These are phyloP conservation scores for Myotis pilosus DNA, from an alignment of 2,797 vertebrate genomes.

Conservation along the genomic window DNA sequence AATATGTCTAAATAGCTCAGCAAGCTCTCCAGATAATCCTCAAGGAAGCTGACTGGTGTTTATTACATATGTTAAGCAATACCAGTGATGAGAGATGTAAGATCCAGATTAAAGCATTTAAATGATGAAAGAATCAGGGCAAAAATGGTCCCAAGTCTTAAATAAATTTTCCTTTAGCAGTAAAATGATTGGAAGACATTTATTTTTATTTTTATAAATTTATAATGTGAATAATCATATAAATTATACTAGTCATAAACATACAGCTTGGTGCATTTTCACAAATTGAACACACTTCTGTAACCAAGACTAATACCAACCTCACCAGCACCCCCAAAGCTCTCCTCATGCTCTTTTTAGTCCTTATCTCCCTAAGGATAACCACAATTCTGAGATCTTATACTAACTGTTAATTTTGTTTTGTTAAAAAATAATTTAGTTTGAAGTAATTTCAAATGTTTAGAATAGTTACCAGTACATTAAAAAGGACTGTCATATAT, in stretches of 20 bases:
- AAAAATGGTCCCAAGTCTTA: not conserved
- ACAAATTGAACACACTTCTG: not conserved
- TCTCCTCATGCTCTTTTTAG: fast-evolving
- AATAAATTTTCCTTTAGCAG: not conserved
- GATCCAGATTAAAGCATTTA: not conserved
- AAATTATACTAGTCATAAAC: not conserved
- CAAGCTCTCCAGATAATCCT: not conserved
- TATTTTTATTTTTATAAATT: not conserved
- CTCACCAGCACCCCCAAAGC: not conserved
- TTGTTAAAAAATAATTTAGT: not conserved
- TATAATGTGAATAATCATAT: not conserved
- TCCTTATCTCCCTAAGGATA: not conserved
- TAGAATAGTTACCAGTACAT: not conserved
- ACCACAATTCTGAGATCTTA: not conserved
- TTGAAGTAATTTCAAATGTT: not conserved
- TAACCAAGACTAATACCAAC: not conserved
- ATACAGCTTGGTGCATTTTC: not conserved
- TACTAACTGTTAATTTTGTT: not conserved
- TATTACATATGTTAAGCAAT: not conserved
- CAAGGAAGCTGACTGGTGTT: not conserved
- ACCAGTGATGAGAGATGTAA: not conserved
- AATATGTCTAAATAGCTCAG: not conserved
- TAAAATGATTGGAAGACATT: not conserved
- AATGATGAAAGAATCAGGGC: not conserved
- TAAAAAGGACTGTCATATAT: not conserved